phyloP scores from a whole-genome alignment of 1,140 invertebrate species.

The Neodiprion pinetum region DNA sequence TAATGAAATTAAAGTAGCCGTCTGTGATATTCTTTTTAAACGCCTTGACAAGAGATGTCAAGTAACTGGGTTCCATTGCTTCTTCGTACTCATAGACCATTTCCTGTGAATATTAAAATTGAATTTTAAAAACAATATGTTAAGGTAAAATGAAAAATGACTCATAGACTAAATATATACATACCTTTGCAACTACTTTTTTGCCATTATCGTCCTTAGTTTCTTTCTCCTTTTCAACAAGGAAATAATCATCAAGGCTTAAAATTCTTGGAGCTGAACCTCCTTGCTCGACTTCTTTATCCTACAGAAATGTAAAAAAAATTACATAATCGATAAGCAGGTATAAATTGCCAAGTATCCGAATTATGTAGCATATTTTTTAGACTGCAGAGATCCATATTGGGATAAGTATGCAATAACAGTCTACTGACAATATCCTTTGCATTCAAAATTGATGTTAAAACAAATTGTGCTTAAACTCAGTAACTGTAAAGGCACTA shows the following conservation, averaged over 20 bases:
- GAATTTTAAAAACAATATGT: background rate
- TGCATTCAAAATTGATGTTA: background rate
- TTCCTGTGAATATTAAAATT: constrained; percentile 64
- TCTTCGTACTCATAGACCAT: constrained; percentile 93
- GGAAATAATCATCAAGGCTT: constrained; percentile 95
- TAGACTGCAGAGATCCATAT: too few species aligned
- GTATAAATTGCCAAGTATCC: background rate
- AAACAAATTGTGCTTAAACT: too few species aligned
- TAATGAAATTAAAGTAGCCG: constrained; percentile 92
- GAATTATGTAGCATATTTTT: background rate
- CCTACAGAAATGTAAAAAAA: constrained; percentile 58
- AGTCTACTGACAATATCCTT: background rate
- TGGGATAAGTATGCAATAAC: background rate
- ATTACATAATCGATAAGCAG: constrained; percentile 4
- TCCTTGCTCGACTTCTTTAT: constrained; percentile 78
- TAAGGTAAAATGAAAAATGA: background rate
- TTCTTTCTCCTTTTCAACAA: constrained; percentile 86
- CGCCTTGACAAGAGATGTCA: constrained; percentile 83
- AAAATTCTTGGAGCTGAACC: constrained; percentile 86
- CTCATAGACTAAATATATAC: constrained; percentile 14
- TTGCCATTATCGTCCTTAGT: constrained; percentile 83
- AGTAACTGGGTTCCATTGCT: constrained; percentile 82
- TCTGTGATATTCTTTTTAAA: constrained; percentile 93
- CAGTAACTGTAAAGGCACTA: too few species aligned
- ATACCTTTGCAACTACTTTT: constrained; percentile 70